These are phyloP conservation scores for Numenius arquata DNA, from an alignment of 2,113 vertebrate genomes.

Conservation along the genomic window DNA sequence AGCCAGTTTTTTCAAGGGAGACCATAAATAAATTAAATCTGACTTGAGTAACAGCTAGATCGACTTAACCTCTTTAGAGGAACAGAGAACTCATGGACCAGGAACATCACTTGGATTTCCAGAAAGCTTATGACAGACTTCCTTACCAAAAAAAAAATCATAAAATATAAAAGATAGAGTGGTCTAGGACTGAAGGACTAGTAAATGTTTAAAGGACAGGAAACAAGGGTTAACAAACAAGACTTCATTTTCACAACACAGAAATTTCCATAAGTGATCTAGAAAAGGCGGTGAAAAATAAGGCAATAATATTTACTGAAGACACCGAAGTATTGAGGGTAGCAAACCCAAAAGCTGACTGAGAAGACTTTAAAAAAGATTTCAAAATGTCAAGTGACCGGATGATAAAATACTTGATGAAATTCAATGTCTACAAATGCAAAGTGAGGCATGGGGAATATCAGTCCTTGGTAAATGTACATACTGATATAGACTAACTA, in stretches of 20 bases:
- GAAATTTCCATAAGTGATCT: neutral
- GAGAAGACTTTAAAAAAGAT: neutral
- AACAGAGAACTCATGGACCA: neutral
- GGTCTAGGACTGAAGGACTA: neutral
- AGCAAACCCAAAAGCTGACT: neutral
- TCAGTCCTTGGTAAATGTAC: neutral
- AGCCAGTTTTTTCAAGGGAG: neutral
- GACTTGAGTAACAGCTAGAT: neutral
- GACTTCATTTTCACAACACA: neutral
- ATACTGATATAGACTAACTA: neutral
- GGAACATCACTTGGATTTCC: neutral
- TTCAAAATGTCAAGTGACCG: neutral
- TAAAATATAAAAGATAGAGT: neutral
- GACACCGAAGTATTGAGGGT: neutral
- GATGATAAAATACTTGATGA: neutral
- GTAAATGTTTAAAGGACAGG: neutral
- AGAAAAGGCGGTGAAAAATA: neutral
- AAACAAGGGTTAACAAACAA: neutral
- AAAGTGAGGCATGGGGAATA: neutral
- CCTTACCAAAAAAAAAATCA: neutral
- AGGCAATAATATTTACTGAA: neutral
- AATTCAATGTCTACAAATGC: neutral
- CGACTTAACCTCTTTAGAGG: neutral
- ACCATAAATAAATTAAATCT: neutral
- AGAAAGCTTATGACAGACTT: neutral